Conservation (phyloP, 2,797 vertebrate species). For the Nannoperca australis region DNA sequence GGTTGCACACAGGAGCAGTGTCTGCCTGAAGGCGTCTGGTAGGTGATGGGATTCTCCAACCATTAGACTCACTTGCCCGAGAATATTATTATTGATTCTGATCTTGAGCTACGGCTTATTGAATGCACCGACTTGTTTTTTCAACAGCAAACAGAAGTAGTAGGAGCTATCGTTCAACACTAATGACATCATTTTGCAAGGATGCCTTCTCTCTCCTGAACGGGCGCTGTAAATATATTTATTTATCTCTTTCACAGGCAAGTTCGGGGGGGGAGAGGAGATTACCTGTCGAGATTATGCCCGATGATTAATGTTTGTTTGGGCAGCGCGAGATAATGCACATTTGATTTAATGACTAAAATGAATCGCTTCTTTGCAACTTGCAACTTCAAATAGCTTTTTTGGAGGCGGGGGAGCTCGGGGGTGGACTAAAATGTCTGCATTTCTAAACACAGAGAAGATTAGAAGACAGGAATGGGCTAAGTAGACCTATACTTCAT, state of each 20-base stretch:
- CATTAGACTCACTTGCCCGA: constrained; percentile 68
- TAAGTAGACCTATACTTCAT: constrained; percentile 40
- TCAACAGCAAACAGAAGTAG: constrained; percentile 67
- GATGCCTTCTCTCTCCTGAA: constrained; percentile 59
- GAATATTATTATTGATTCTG: constrained; percentile 83
- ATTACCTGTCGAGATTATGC: constrained; percentile 79
- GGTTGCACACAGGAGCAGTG: constrained; percentile 20
- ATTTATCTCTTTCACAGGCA: constrained; percentile 67
- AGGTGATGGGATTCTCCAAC: constrained; percentile 69
- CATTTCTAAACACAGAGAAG: constrained; percentile 45
- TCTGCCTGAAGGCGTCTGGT: constrained; percentile 45
- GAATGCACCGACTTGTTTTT: constrained; percentile 65
- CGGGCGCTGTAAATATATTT: constrained; percentile 71
- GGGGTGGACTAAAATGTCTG: constrained; percentile 21
- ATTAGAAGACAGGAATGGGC: constrained; percentile 48
- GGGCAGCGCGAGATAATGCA: constrained; percentile 59
- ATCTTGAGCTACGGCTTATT: constrained; percentile 73
- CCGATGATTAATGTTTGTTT: constrained; percentile 77
- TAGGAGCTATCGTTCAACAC: constrained; percentile 71
- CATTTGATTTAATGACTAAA: constrained; percentile 76
- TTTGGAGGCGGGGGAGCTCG: neutral
- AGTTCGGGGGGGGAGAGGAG: constrained; percentile 69
- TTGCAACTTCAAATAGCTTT: constrained; percentile 61
- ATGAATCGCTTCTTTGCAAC: constrained; percentile 69
- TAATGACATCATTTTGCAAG: constrained; percentile 75